Evolutionary conservation across 2,888 invertebrate species (phyloP).

Genomic region (Leptura quadrifasciata): DNA sequence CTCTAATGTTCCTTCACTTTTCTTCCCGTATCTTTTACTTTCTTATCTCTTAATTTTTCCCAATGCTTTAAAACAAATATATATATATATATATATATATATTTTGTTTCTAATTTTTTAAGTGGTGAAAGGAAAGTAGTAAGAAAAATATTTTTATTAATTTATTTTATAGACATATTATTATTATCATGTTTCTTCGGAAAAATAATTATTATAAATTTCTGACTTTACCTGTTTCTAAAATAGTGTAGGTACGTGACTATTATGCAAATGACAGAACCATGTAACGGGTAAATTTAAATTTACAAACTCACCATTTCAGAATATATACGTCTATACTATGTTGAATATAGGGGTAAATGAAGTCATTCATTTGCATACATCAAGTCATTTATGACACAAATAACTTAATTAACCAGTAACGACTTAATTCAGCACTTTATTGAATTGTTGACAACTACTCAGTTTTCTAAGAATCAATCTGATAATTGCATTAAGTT

Average conservation of each 20-base stretch:
- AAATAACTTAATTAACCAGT: slow-evolving; percentile 57
- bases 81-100: too few relatives aligned
- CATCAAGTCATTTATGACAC: slow-evolving; percentile 57
- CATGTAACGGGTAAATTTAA: slow-evolving; percentile 24
- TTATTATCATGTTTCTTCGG: too few relatives aligned
- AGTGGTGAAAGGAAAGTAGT: too few relatives aligned
- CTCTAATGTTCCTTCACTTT: too few relatives aligned
- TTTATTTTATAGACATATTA: too few relatives aligned
- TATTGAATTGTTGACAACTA: slow-evolving; percentile 50
- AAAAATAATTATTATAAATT: too few relatives aligned
- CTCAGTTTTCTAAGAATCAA: slow-evolving; percentile 43
- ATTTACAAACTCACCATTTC: slow-evolving; percentile 3
- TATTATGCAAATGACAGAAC: slow-evolving; percentile 16
- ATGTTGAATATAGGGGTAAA: slow-evolving; percentile 44
- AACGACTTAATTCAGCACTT: slow-evolving; percentile 54
- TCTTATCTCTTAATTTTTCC: too few relatives aligned
- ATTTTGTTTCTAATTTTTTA: too few relatives aligned
- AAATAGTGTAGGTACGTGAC: neutral
- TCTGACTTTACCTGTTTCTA: neutral
- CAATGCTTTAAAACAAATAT: too few relatives aligned
- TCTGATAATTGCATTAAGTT: neutral
- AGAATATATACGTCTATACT: neutral
- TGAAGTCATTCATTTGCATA: slow-evolving; percentile 57
- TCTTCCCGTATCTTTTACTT: too few relatives aligned
- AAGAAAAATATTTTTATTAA: too few relatives aligned